Evolutionary conservation across 2,888 invertebrate species (phyloP).

Genomic region (Andrena trimmerana): DNA sequence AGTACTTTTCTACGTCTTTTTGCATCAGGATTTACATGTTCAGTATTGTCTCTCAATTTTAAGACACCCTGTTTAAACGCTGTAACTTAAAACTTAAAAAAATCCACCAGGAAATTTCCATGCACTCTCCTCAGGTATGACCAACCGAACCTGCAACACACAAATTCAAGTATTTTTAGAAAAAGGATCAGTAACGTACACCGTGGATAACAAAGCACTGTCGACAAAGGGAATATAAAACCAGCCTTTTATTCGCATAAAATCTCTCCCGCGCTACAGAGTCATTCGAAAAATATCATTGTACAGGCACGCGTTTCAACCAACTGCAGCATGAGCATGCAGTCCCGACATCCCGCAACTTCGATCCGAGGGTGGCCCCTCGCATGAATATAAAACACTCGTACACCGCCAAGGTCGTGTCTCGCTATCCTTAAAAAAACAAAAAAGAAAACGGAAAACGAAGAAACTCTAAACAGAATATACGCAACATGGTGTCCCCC

Average conservation of each 20-base stretch:
- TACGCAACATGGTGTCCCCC: neutral
- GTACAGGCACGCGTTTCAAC: conserved; percentile 68
- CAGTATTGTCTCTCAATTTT: no score
- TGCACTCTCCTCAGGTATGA: neutral
- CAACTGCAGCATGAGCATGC: conserved; percentile 37
- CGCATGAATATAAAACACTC: conserved; percentile 27
- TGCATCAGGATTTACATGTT: no score
- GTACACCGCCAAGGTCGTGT: neutral
- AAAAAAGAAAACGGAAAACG: neutral
- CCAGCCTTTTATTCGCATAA: conserved; percentile 69
- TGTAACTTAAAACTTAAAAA: no score
- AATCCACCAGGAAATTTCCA: neutral
- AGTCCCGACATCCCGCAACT: conserved; percentile 35
- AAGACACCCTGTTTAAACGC: no score
- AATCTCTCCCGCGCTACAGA: conserved; percentile 62
- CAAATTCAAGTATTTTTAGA: no score
- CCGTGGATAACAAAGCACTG: neutral
- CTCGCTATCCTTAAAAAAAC: neutral
- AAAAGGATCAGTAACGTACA: neutral
- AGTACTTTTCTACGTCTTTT: no score
- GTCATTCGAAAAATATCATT: conserved; percentile 69
- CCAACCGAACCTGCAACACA: neutral
- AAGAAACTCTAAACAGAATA: neutral
- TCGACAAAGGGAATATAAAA: conserved; percentile 55
- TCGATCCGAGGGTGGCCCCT: conserved; percentile 21